phyloP scores from a whole-genome alignment of 2,797 vertebrate genomes.

The Diplodus sargus region DNA sequence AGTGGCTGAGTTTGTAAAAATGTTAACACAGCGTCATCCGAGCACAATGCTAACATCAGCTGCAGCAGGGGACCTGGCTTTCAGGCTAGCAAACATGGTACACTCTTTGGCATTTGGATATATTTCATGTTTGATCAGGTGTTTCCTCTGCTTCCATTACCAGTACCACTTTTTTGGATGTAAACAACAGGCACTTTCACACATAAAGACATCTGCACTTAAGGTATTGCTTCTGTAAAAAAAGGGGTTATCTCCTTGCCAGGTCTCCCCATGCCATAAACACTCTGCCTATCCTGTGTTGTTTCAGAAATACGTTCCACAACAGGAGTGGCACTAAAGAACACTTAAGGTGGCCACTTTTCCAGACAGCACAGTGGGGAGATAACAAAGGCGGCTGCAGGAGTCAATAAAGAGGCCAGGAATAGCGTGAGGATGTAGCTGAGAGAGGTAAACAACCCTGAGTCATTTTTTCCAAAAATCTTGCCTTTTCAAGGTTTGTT shows the following conservation, averaged over 20 bases:
- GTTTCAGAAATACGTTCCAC: constrained; percentile 57
- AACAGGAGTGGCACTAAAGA: constrained; percentile 65
- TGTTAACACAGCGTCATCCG: too few relatives aligned
- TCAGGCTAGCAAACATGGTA: too few relatives aligned
- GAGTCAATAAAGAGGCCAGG: constrained; percentile 67
- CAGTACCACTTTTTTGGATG: not conserved
- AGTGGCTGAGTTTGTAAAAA: too few relatives aligned
- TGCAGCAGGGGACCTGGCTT: too few relatives aligned
- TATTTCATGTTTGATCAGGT: too few relatives aligned
- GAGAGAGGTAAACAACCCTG: constrained; percentile 61
- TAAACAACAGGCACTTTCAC: constrained; percentile 39
- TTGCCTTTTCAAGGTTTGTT: constrained; percentile 16
- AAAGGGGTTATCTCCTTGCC: not conserved
- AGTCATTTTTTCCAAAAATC: not conserved
- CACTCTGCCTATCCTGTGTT: constrained; percentile 16
- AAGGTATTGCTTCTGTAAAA: constrained; percentile 35
- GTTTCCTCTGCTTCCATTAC: not conserved
- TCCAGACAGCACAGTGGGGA: constrained; percentile 63
- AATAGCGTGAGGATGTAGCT: constrained; percentile 57
- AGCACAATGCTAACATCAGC: too few relatives aligned
- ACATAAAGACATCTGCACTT: constrained; percentile 22
- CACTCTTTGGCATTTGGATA: too few relatives aligned
- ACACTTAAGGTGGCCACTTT: constrained; percentile 72
- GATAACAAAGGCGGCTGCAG: constrained; percentile 65
- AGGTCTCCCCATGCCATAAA: constrained; percentile 29